Conservation (phyloP, 2,888 invertebrate species). For the Lochmaea capreae region DNA sequence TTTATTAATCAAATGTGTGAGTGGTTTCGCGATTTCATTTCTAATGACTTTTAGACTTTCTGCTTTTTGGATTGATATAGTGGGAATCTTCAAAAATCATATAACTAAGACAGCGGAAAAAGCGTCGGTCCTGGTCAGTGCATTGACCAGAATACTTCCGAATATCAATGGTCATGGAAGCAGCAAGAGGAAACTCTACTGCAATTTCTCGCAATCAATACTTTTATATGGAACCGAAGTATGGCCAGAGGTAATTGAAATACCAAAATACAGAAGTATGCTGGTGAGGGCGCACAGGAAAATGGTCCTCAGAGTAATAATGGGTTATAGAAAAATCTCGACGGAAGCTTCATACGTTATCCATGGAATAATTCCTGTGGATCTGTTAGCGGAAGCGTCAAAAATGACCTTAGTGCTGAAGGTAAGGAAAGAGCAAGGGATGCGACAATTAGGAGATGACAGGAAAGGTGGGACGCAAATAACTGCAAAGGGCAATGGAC, state of each 20-base stretch:
- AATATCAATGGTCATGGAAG: neutral
- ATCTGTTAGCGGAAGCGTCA: constrained; percentile 6
- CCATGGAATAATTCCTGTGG: constrained; percentile 2
- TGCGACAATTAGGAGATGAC: neutral
- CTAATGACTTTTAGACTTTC: no score
- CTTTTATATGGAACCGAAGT: neutral
- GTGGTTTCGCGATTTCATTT: no score
- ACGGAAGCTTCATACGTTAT: neutral
- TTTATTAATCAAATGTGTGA: no score
- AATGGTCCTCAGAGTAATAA: neutral
- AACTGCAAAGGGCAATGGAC: constrained; percentile 4
- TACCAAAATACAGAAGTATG: neutral
- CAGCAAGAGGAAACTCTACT: neutral
- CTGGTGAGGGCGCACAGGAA: constrained; percentile 1
- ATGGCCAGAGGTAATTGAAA: neutral
- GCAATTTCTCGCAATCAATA: constrained; percentile 6
- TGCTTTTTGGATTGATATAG: constrained; percentile 9
- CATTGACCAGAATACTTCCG: constrained; percentile 6
- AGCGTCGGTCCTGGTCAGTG: neutral
- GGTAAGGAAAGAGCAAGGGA: neutral
- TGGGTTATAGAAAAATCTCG: constrained; percentile 5
- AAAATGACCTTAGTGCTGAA: neutral
- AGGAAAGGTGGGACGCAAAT: constrained; percentile 4
- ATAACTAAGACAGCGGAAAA: neutral
- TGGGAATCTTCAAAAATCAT: constrained; percentile 5